These are phyloP conservation scores for Smittia sp. DNA, from an alignment of 2,888 invertebrate species.

Conservation along the genomic window DNA sequence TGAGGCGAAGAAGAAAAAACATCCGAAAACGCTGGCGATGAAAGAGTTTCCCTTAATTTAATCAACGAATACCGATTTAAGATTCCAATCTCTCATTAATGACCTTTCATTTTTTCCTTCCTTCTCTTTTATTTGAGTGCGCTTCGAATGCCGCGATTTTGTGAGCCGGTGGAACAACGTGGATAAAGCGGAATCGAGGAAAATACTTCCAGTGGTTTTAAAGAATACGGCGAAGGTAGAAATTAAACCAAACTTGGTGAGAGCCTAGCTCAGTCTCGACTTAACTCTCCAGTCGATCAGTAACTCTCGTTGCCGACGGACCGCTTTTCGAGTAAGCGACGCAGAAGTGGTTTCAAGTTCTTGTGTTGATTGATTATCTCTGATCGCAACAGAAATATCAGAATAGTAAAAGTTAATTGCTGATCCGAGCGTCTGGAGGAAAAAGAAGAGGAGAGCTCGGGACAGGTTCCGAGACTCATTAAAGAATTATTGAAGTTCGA, in stretches of 20 bases:
- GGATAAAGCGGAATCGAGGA: constrained; percentile 30
- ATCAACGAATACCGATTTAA: neutral
- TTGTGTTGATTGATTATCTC: too few species aligned
- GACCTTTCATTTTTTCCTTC: constrained; percentile 27
- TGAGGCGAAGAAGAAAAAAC: neutral
- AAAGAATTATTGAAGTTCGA: too few species aligned
- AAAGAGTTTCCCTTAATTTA: constrained; percentile 6
- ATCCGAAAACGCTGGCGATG: too few species aligned
- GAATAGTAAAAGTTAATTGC: too few species aligned
- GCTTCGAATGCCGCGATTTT: constrained; percentile 9
- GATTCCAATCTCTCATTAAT: constrained; percentile 31
- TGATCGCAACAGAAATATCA: too few species aligned
- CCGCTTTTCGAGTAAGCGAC: neutral
- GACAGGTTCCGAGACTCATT: too few species aligned
- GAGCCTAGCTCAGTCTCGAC: constrained; percentile 32
- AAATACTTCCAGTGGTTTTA: constrained; percentile 39
- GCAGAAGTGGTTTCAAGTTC: neutral
- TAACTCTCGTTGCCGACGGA: constrained; percentile 28
- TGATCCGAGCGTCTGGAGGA: too few species aligned
- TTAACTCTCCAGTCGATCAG: too few species aligned
- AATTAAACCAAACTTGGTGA: constrained; percentile 35
- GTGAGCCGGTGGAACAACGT: neutral
- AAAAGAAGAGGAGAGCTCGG: too few species aligned
- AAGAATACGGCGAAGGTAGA: constrained; percentile 19
- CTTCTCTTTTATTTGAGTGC: constrained; percentile 22